Base-by-base conservation (phyloP, 2,797 vertebrate genomes). In the Eupleurogrammus muticus region DNA sequence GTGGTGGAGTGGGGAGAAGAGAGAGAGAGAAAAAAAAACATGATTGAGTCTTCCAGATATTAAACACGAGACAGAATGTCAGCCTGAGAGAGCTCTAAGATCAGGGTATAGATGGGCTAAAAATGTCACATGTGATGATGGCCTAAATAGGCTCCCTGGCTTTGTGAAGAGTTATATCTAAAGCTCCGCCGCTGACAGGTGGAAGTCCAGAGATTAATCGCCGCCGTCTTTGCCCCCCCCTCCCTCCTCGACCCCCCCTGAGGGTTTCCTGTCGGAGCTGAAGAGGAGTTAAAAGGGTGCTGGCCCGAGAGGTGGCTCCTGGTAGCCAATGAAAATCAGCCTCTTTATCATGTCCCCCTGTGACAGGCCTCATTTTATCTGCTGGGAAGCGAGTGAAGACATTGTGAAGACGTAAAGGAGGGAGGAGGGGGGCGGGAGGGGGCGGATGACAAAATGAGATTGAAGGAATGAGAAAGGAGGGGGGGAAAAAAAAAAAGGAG, bases 321-420 rank as follows among this genome's bases (percentile, higher is more conserved):
- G 62, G 66, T 67, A 54, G 51, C 51, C 40, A 12, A 23, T 34
- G 63, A 81, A 86, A 89, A 80, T 46, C 51, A 73, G 54, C 68
- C 61, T 72, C 86, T 87, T 81, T 60, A 82, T 85, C 66, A 70
- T 66, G 50, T 71, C 77, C 65, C 60, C 68, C 28, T 17, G 17
- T 51, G 69, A 66, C 60, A 67, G 53, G 44, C 38, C 62, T 81
- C 44, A 70, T 61, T 76, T 70, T 63, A 66, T 67, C 36, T 50
- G 35, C 16, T 36, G 16, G 53, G 46, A 67, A 67, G 17, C 23
- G 47, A 74, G 42, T 21, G 49, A 68, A 73, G 71, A 72, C 49
- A 58, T 21, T 61, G 52, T n/a, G n/a, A 28, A 6, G 28, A 28
- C 28, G 58, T 20, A 10, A 32, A 56, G 61, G 55, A 10, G 0